phyloP scores from a whole-genome alignment of 53 echinoderm and acorn worm genomes.

The Astropecten irregularis region DNA sequence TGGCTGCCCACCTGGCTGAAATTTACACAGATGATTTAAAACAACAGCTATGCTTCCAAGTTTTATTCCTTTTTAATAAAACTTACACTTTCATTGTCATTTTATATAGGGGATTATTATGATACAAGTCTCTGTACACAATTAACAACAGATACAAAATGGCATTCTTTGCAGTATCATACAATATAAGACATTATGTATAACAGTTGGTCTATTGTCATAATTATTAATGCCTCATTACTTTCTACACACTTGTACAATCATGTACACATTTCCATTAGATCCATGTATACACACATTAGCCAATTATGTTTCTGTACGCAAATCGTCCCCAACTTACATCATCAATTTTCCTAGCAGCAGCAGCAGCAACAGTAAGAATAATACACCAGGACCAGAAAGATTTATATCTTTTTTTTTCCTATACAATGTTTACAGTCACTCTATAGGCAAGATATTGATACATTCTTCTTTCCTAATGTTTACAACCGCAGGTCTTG shows the following conservation, averaged over 20 bases:
- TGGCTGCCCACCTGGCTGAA: no score
- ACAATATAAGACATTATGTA: conserved; percentile 26
- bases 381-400: conserved; percentile 31
- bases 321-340: background rate
- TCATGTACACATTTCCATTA: conserved; percentile 49
- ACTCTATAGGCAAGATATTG: conserved; percentile 15
- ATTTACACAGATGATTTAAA: background rate
- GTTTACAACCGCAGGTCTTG: no score
- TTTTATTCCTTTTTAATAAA: conserved; percentile 1
- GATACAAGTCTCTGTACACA: conserved; percentile 49
- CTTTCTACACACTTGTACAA: background rate
- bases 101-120: conserved; percentile 3
- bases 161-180: background rate
- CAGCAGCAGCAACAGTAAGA: conserved; percentile 9
- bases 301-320: conserved; percentile 13
- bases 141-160: conserved; percentile 28
- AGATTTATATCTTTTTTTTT: background rate
- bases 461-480: conserved; percentile 6
- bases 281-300: conserved; percentile 54
- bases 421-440: conserved; percentile 18
- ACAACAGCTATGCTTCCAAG: conserved; percentile 21
- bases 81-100: background rate
- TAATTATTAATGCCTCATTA: background rate
- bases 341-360: no score
- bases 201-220: conserved; percentile 22